Percentiles rank a stretch among this genome's conserved stretches.
Evolutionary conservation across 2,797 vertebrate genomes (phyloP).

Genomic region (Tokudaia tokunoshimensis): DNA sequence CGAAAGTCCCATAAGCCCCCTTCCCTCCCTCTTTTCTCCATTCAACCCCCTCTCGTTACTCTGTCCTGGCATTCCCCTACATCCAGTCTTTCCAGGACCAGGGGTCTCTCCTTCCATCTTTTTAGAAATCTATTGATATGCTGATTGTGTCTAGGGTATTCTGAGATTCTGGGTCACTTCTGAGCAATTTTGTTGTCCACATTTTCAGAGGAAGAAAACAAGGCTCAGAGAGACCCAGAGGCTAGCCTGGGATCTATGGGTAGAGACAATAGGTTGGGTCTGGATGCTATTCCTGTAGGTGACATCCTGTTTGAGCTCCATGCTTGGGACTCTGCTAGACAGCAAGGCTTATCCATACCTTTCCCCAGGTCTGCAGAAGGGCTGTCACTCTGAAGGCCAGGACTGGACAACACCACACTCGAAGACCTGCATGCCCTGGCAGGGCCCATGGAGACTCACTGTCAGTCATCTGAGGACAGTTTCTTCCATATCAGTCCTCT

Average conservation of each 20-base stretch:
- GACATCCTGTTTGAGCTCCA: accelerated
- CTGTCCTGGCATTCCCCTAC: too few relatives aligned
- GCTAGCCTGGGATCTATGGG: not conserved
- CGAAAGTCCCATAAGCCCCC: too few relatives aligned
- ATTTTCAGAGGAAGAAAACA: not conserved
- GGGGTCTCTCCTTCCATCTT: too few relatives aligned
- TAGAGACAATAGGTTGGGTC: not conserved
- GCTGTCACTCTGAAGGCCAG: not conserved
- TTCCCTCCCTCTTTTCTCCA: too few relatives aligned
- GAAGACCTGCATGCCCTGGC: not conserved
- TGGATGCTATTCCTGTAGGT: not conserved
- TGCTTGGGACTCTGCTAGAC: not conserved
- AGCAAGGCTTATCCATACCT: not conserved
- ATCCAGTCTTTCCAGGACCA: too few relatives aligned
- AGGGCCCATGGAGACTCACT: accelerated
- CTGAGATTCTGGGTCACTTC: too few relatives aligned
- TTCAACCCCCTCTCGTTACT: too few relatives aligned
- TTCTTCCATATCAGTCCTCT: not conserved
- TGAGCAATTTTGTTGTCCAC: not conserved
- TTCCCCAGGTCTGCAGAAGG: constrained; percentile 4
- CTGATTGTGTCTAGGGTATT: too few relatives aligned
- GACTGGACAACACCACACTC: accelerated
- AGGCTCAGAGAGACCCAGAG: not conserved
- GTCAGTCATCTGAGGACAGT: not conserved
- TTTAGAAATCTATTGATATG: too few relatives aligned